phyloP scores from a whole-genome alignment of 2,113 vertebrate species.

The Penelope pileata region DNA sequence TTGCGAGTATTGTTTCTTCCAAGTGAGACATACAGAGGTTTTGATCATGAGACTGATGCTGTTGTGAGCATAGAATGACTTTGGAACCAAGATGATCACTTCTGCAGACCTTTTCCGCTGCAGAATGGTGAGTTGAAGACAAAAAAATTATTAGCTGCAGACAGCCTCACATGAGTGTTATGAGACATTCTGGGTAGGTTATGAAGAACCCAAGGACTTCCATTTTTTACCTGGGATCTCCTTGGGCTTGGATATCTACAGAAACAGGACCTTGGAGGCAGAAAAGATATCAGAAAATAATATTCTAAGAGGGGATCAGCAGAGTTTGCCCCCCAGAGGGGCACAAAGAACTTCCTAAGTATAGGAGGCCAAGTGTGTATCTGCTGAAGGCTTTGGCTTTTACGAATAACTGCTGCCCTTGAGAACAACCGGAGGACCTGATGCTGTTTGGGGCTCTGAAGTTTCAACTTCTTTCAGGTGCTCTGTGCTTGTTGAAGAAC shows the following conservation, averaged over 20 bases:
- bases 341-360: not conserved
- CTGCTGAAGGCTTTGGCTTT: not conserved
- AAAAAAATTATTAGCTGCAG: not conserved
- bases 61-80: not conserved
- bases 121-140: not conserved
- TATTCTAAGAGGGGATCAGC: not conserved
- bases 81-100: not conserved
- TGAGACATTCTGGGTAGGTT: not conserved
- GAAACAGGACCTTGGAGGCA: not conserved
- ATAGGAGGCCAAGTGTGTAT: not conserved
- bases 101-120: not conserved
- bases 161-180: too few relatives aligned
- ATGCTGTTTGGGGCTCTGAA: not conserved
- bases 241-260: not conserved
- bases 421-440: rapidly evolving
- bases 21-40: not conserved
- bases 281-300: not conserved
- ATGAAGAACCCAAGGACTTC: not conserved
- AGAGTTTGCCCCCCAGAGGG: not conserved
- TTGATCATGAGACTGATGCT: not conserved
- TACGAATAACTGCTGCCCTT: not conserved
- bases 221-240: not conserved
- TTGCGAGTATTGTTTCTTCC: not conserved
- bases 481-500: not conserved
- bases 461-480: not conserved